phyloP scores from a whole-genome alignment of 1,140 invertebrate genomes.

The Drosophila seguyi region DNA sequence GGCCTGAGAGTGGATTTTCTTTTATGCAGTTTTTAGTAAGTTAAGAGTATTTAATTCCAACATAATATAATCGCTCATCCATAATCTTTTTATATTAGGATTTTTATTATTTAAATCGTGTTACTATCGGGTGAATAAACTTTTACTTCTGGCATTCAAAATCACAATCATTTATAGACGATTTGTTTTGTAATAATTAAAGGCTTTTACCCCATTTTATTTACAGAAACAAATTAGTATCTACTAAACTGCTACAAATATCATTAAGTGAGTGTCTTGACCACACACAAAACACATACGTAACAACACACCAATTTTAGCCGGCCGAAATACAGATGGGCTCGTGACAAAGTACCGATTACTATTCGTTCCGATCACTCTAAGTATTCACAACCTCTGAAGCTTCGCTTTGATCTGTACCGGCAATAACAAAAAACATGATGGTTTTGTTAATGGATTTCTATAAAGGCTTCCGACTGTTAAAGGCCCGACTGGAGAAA shows the following conservation, averaged over 20 bases:
- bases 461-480: constrained; percentile 59
- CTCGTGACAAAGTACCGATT: constrained; percentile 53
- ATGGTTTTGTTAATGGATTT: constrained; percentile 67
- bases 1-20: background rate
- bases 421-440: constrained; percentile 55
- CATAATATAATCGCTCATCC: background rate
- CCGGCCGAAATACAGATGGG: constrained; percentile 42
- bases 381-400: constrained; percentile 43
- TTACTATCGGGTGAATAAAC: constrained; percentile 2
- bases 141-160: constrained; percentile 8
- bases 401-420: constrained; percentile 46
- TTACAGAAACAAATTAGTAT: constrained; percentile 50
- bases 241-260: constrained; percentile 47
- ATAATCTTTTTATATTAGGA: background rate
- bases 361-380: constrained; percentile 49
- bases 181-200: constrained; percentile 30
- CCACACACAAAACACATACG: constrained; percentile 24
- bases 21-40: background rate
- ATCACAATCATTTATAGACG: constrained; percentile 12
- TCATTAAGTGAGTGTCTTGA: constrained; percentile 32
- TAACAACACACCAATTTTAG: constrained; percentile 31
- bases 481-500: constrained; percentile 52
- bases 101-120: background rate
- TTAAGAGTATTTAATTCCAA: background rate
- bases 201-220: constrained; percentile 27